phyloP scores from a whole-genome alignment of 2,888 invertebrate genomes.

The Callinectes sapidus region DNA sequence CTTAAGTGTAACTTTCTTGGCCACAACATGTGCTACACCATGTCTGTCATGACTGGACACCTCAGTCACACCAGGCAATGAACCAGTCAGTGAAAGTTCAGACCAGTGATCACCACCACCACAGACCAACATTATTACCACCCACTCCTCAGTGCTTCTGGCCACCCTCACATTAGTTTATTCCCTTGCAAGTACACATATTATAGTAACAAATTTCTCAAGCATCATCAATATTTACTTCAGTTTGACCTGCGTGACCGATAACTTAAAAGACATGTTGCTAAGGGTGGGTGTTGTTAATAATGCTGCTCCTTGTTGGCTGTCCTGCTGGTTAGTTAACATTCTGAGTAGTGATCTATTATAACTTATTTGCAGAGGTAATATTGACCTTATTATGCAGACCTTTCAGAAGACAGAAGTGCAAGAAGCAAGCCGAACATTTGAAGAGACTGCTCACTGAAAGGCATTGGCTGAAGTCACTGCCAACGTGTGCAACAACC shows the following conservation, averaged over 20 bases:
- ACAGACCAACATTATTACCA: neutral
- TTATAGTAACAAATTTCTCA: neutral
- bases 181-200: neutral
- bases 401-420: constrained; percentile 26
- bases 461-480: neutral
- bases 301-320: neutral
- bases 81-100: neutral
- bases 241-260: neutral
- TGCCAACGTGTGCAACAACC: neutral
- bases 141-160: neutral
- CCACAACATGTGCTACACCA: constrained; percentile 15
- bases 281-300: neutral
- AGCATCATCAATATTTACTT: neutral
- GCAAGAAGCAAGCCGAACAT: constrained; percentile 14
- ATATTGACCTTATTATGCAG: constrained; percentile 22
- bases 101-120: neutral
- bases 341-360: neutral
- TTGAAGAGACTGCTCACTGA: neutral
- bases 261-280: neutral
- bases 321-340: constrained; percentile 1
- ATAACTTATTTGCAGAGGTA: constrained; percentile 15
- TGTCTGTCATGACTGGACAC: neutral
- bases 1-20: neutral
- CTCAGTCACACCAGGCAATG: neutral
- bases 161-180: neutral